A percentile compares a stretch with the other conserved stretches of the same genome.
These are phyloP conservation scores for Limanda limanda DNA, from an alignment of 2,113 vertebrate species.

Conservation along the genomic window DNA sequence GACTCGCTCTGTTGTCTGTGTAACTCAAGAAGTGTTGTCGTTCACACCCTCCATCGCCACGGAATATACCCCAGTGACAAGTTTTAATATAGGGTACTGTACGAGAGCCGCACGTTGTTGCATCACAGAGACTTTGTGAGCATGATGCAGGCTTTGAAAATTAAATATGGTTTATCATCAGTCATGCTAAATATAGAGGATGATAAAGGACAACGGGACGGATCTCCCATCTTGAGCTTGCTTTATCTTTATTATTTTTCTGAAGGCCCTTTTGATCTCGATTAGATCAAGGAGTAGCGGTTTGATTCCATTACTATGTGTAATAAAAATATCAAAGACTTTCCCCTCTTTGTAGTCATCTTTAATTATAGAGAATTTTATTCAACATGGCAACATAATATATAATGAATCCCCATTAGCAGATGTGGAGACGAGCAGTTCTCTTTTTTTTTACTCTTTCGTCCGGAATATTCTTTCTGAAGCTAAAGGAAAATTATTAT, in stretches of 20 bases:
- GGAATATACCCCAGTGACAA: slow-evolving; percentile 23
- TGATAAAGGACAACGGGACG: slow-evolving; percentile 40
- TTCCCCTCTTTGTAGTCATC: slow-evolving; percentile 69
- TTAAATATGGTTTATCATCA: slow-evolving; percentile 38
- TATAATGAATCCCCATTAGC: slow-evolving; percentile 51
- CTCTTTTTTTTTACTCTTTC: not conserved
- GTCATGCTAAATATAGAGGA: slow-evolving; percentile 57
- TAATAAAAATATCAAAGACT: slow-evolving; percentile 68
- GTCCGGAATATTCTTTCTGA: not conserved
- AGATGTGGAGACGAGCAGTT: slow-evolving; percentile 55
- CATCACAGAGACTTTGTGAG: slow-evolving; percentile 4
- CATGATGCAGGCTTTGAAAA: slow-evolving; percentile 29
- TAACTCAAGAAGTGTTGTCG: slow-evolving; percentile 69
- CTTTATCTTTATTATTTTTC: slow-evolving; percentile 54
- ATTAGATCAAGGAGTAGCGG: slow-evolving; percentile 58
- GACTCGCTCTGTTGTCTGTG: slow-evolving; percentile 61
- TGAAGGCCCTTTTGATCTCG: slow-evolving; percentile 57
- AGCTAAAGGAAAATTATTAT: not conserved
- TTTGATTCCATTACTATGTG: slow-evolving; percentile 44
- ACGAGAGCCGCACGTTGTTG: slow-evolving; percentile 18
- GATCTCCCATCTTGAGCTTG: slow-evolving; percentile 37
- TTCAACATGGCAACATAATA: slow-evolving; percentile 53
- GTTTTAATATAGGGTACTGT: slow-evolving; percentile 41
- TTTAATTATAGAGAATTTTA: slow-evolving; percentile 66
- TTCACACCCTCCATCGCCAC: slow-evolving; percentile 58